Evolutionary conservation across 2,797 vertebrate species (phyloP).

Genomic region (Prunella strophiata): DNA sequence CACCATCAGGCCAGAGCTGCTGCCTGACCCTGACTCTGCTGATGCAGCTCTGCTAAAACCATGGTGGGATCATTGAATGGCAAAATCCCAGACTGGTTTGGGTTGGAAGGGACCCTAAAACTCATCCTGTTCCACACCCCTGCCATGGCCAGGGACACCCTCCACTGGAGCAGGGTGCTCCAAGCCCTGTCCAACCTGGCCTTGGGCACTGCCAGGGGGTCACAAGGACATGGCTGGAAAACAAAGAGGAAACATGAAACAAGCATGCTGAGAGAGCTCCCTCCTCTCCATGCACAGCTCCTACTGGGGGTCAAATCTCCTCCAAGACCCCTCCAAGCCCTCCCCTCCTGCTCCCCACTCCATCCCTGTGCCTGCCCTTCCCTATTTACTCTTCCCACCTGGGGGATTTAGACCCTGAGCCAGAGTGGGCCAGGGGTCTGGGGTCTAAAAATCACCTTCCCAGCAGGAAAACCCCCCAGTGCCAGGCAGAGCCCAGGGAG

Average conservation of each 20-base stretch:
- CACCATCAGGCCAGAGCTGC: not conserved
- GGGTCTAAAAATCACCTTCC: not conserved
- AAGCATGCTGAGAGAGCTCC: not conserved
- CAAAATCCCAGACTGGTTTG: not conserved
- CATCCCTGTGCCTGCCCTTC: not conserved
- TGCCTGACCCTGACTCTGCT: fast-evolving
- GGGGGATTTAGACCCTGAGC: fast-evolving
- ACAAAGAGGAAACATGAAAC: not conserved
- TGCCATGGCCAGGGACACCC: not conserved
- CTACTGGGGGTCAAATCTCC: not conserved
- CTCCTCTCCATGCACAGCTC: not conserved
- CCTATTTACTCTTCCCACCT: not conserved
- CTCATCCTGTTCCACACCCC: fast-evolving
- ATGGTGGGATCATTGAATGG: fast-evolving
- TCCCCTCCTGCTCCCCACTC: not conserved
- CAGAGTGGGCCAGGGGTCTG: fast-evolving
- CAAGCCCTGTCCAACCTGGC: not conserved
- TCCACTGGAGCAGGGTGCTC: not conserved
- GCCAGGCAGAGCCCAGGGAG: not conserved
- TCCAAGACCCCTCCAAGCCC: not conserved
- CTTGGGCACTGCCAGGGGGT: not conserved
- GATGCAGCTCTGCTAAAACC: not conserved
- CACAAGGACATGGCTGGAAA: not conserved
- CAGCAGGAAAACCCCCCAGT: not conserved
- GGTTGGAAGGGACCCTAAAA: not conserved